Evolutionary conservation across 1,140 invertebrate species (phyloP).

Genomic region (Drosophila subobscura): DNA sequence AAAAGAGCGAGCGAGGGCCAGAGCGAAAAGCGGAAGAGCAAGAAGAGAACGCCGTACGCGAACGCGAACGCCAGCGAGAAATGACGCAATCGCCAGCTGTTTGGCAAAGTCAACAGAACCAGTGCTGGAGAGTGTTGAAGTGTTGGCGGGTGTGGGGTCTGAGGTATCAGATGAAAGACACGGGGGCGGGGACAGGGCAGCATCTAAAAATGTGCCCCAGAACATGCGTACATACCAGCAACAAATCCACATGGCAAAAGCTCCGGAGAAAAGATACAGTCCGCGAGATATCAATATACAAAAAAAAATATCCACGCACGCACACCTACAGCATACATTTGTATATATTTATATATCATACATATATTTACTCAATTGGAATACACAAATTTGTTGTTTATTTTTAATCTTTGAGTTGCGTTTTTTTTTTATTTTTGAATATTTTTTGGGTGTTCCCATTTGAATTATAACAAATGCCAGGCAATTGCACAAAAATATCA

Average conservation of each 20-base stretch:
- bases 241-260: slow-evolving; percentile 43
- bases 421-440: slow-evolving; percentile 24
- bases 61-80: not conserved
- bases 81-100: slow-evolving; percentile 59
- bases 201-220: slow-evolving; percentile 41
- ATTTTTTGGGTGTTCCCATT: slow-evolving; percentile 49
- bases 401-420: slow-evolving; percentile 28
- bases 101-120: slow-evolving; percentile 6
- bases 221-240: not conserved
- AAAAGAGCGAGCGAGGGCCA: not conserved
- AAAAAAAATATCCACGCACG: not conserved
- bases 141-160: too few species aligned
- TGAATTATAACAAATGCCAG: slow-evolving; percentile 52
- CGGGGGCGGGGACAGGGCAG: too few species aligned
- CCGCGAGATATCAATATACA: slow-evolving; percentile 32
- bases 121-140: too few species aligned
- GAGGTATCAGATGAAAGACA: slow-evolving; percentile 16
- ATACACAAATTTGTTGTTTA: slow-evolving; percentile 36
- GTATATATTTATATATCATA: slow-evolving; percentile 5
- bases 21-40: not conserved
- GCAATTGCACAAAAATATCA: slow-evolving; percentile 49
- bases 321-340: slow-evolving; percentile 15
- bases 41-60: not conserved
- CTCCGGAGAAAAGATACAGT: slow-evolving; percentile 28
- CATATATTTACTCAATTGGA: slow-evolving; percentile 49